Percentiles rank a stretch among this genome's conserved stretches.
Conservation (phyloP, 2,888 invertebrate genomes). For the Atethmia centrago region DNA sequence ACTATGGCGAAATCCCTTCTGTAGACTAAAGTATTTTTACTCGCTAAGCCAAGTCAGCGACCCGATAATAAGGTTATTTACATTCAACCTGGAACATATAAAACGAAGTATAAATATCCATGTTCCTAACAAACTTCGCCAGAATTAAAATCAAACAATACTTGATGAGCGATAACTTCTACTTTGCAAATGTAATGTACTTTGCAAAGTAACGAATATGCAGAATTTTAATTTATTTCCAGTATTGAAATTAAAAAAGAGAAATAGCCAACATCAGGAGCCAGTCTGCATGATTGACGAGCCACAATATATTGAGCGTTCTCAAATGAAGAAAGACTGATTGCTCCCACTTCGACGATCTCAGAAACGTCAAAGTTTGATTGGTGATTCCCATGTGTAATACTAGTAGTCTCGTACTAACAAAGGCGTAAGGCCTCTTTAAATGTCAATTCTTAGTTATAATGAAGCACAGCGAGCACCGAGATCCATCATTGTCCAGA, state of each 20-base stretch:
- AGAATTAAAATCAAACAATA: slow-evolving; percentile 11
- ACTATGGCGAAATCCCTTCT: slow-evolving; percentile 40
- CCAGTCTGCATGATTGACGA: slow-evolving; percentile 84
- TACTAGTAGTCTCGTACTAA: slow-evolving; percentile 85
- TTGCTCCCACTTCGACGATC: slow-evolving; percentile 80
- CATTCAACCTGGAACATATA: slow-evolving; percentile 1
- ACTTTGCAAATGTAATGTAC: slow-evolving; percentile 32
- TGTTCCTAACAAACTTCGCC: background rate
- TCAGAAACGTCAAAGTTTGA: slow-evolving; percentile 88
- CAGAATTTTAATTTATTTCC: slow-evolving; percentile 84
- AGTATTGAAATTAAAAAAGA: slow-evolving; percentile 81
- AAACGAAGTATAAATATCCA: background rate
- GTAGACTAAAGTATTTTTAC: slow-evolving; percentile 19
- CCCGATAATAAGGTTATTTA: slow-evolving; percentile 7
- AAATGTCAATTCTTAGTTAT: slow-evolving; percentile 72
- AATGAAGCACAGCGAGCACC: slow-evolving; percentile 70
- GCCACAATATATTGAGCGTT: slow-evolving; percentile 77
- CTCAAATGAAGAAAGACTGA: slow-evolving; percentile 80
- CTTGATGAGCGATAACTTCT: slow-evolving; percentile 20
- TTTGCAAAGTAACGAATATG: slow-evolving; percentile 64
- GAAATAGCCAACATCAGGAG: slow-evolving; percentile 74
- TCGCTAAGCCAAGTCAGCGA: slow-evolving; percentile 10
- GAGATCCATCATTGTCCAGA: slow-evolving; percentile 84
- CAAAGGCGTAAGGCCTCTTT: slow-evolving; percentile 75
- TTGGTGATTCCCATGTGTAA: slow-evolving; percentile 90